Conservation (phyloP, 2,888 invertebrate genomes). For the Syrphus vitripennis region DNA sequence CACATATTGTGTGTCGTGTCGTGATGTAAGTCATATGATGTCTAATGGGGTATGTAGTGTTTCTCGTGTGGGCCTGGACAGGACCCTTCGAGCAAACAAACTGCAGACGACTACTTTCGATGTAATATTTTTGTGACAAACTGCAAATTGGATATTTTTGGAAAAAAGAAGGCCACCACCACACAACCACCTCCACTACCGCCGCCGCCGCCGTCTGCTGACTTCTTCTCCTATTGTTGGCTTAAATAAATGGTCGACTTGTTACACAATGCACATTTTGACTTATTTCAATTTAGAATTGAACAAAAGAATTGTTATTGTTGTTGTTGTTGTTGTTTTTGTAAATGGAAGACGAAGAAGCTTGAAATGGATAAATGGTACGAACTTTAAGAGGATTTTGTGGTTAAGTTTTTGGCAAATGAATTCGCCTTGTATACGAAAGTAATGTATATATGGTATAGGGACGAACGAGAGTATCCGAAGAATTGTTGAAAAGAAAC, state of each 20-base stretch:
- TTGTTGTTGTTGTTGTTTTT: background rate
- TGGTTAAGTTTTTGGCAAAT: slow-evolving; percentile 3
- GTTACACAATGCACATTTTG: slow-evolving; percentile 5
- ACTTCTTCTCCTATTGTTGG: background rate
- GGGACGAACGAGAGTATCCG: too few relatives aligned
- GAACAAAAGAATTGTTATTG: background rate
- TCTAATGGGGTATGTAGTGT: background rate
- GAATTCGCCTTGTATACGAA: background rate
- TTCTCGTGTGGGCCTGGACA: background rate
- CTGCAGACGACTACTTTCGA: slow-evolving; percentile 26
- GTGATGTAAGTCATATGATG: background rate
- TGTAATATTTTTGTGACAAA: slow-evolving; percentile 68
- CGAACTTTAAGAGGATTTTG: background rate
- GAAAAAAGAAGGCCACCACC: background rate
- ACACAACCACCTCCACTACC: background rate
- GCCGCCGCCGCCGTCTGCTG: background rate
- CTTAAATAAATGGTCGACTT: slow-evolving; percentile 11
- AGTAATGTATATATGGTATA: background rate
- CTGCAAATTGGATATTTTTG: slow-evolving; percentile 69
- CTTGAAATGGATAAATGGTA: background rate
- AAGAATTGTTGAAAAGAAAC: background rate
- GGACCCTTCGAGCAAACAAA: background rate
- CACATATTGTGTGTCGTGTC: slow-evolving; percentile 8
- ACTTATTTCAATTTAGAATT: slow-evolving; percentile 4
- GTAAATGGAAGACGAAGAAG: background rate